Evolutionary conservation across 1,140 invertebrate species (phyloP), one percentile per base, ranked within the genome.

Genomic region (Vollenhovia emeryi): DNA sequence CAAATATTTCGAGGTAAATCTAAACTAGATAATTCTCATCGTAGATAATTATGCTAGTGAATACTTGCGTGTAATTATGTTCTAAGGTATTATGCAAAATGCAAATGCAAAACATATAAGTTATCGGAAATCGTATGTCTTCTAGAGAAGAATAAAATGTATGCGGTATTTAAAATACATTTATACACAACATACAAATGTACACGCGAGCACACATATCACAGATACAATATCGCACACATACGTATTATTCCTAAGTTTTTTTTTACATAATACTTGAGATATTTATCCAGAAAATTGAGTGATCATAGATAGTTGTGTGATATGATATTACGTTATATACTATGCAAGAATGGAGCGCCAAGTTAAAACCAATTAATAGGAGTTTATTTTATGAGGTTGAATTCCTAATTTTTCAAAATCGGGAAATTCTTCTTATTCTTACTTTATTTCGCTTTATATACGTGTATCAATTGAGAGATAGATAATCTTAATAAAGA

Each of bases 401-500:
- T 55, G 24, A 69, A 52, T 52, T 55, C 11, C 11, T 69, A 50
- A 78, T 24, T 33, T 64, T 64, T 64, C n/a, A 0, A 36, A 5
- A 78, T 33, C 1, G 24, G 1, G 0, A 21, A 27, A 36, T 36
- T 13, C 50, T 50, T 8, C 5, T 24, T 45, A 45, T 33, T 80
- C 52, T 75, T 86, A 69, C 43, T 86, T 62, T 13, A 55, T 21
- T 48, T 3, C 40, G 48, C 30, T 21, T 60, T 33, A 36, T 18
- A 68, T 52, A 33, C n/a, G n/a, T n/a, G n/a, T n/a, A n/a, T n/a
- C n/a, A 60, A 50, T 76, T 73, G 15, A 60, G 1, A 43, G 40
- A 80, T 24, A 24, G 48, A 13, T 52, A 86, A 86, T 13, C 73
- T 66, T n/a, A 36, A 79, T 82, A 30, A 86, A 68, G 76, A 52